Percentiles rank a stretch among this genome's conserved stretches.
phyloP scores from a whole-genome alignment of 2,888 invertebrate genomes.

The Prosopocoilus inquinatus region DNA sequence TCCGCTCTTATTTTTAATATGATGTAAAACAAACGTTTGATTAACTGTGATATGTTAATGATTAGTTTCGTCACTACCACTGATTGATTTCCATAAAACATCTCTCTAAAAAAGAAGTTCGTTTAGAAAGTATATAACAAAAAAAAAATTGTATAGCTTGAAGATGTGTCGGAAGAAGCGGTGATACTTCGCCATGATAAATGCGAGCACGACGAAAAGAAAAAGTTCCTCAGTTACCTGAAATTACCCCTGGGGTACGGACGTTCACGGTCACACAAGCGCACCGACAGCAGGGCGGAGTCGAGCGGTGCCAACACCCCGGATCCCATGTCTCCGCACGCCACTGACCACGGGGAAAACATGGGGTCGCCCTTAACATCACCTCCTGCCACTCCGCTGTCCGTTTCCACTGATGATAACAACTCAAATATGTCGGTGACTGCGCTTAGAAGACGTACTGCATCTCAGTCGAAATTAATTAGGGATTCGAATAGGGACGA shows the following conservation, averaged over 20 bases:
- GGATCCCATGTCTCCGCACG: slow-evolving; percentile 64
- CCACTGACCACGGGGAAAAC: slow-evolving; percentile 50
- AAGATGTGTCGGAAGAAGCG: slow-evolving; percentile 78
- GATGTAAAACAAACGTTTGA: slow-evolving; percentile 19
- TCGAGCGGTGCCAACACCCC: slow-evolving; percentile 74
- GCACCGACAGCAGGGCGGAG: slow-evolving; percentile 67
- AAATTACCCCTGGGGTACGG: slow-evolving; percentile 49
- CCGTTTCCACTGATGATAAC: slow-evolving; percentile 28
- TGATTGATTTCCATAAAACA: slow-evolving; percentile 12
- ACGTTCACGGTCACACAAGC: slow-evolving; percentile 60
- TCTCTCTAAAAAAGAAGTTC: not conserved
- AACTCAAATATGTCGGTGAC: slow-evolving; percentile 33
- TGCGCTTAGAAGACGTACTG: slow-evolving; percentile 50
- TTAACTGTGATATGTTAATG: slow-evolving; percentile 15
- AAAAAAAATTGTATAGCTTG: slow-evolving; percentile 51
- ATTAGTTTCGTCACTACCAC: slow-evolving; percentile 30
- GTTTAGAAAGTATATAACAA: not conserved
- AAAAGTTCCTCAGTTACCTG: slow-evolving; percentile 65
- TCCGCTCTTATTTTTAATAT: slow-evolving; percentile 5
- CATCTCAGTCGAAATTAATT: slow-evolving; percentile 48
- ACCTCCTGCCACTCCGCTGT: slow-evolving; percentile 55
- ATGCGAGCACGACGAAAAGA: slow-evolving; percentile 77
- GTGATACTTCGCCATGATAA: slow-evolving; percentile 71
- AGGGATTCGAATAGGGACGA: slow-evolving; percentile 37
- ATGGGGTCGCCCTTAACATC: slow-evolving; percentile 50